phyloP scores from a whole-genome alignment of 2,888 invertebrate genomes.

The Plemyria rubiginata region DNA sequence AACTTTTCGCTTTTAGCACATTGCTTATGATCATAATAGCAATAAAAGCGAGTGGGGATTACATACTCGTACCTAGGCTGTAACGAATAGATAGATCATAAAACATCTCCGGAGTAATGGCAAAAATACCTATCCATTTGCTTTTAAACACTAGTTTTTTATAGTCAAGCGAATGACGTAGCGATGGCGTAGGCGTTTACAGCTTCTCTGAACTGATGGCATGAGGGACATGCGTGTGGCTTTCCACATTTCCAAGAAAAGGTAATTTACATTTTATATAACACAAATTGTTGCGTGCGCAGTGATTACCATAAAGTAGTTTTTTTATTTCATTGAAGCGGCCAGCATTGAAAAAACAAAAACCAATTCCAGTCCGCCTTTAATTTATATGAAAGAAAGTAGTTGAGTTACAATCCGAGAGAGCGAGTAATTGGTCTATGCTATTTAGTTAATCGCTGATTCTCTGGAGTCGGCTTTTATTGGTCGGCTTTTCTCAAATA shows the following conservation, averaged over 20 bases:
- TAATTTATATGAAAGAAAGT: slow-evolving; percentile 25
- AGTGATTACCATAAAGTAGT: slow-evolving; percentile 33
- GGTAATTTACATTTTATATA: slow-evolving; percentile 56
- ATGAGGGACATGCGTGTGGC: slow-evolving; percentile 46
- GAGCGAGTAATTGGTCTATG: slow-evolving; percentile 26
- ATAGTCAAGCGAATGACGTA: slow-evolving; percentile 43
- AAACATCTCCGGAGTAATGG: slow-evolving; percentile 46
- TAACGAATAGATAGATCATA: slow-evolving; percentile 51
- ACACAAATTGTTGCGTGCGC: slow-evolving; percentile 35
- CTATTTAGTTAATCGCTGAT: slow-evolving; percentile 26
- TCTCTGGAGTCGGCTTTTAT: slow-evolving; percentile 21
- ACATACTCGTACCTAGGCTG: slow-evolving; percentile 3
- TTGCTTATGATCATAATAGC: slow-evolving; percentile 24
- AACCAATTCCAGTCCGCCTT: slow-evolving; percentile 6
- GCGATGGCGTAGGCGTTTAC: slow-evolving; percentile 55
- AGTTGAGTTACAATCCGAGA: slow-evolving; percentile 24
- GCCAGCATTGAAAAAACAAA: slow-evolving; percentile 1
- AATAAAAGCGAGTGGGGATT: slow-evolving; percentile 29
- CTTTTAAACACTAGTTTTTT: slow-evolving; percentile 49
- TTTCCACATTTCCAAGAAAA: slow-evolving; percentile 57
- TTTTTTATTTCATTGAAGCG: slow-evolving; percentile 24
- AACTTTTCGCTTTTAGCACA: slow-evolving; percentile 38
- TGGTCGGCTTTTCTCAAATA: slow-evolving; percentile 23
- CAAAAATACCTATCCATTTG: slow-evolving; percentile 39
- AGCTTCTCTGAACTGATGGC: slow-evolving; percentile 55